Conservation (phyloP, 2,113 vertebrate species). For the Tetraodon nigroviridis region DNA sequence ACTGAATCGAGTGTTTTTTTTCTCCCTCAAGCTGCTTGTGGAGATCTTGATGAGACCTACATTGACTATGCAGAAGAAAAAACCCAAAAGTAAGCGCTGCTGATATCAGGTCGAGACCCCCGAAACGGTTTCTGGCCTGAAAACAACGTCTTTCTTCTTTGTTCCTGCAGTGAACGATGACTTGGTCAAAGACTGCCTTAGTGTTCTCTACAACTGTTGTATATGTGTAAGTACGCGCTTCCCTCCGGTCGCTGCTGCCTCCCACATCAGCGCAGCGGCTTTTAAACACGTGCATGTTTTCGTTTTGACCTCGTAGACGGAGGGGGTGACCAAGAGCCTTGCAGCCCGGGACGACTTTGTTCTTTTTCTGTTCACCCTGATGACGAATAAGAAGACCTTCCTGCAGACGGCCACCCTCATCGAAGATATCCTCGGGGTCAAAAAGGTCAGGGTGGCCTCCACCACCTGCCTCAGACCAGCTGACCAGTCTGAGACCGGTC, state of each 20-base stretch:
- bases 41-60: constrained; percentile 98
- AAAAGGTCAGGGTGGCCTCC: constrained; percentile 79
- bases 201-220: constrained; percentile 94
- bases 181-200: constrained; percentile 92
- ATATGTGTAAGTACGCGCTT: constrained; percentile 85
- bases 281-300: not conserved
- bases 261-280: not conserved
- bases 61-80: constrained; percentile 90
- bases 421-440: constrained; percentile 92
- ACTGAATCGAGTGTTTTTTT: too few species aligned
- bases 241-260: not conserved
- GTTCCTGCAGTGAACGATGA: constrained; percentile 86
- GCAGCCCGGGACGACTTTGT: constrained; percentile 94
- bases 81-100: constrained; percentile 85
- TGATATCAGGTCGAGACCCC: not conserved
- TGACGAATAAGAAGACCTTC: constrained; percentile 96
- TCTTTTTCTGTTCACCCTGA: constrained; percentile 90
- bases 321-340: constrained; percentile 87
- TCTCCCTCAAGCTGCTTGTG: constrained; percentile 83
- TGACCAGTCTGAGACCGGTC: too few species aligned
- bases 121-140: not conserved
- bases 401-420: constrained; percentile 93
- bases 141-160: constrained; percentile 16
- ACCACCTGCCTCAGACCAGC: too few species aligned
- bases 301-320: constrained; percentile 74